Conservation (phyloP, 2,797 vertebrate genomes). For the Amniataba percoides region DNA sequence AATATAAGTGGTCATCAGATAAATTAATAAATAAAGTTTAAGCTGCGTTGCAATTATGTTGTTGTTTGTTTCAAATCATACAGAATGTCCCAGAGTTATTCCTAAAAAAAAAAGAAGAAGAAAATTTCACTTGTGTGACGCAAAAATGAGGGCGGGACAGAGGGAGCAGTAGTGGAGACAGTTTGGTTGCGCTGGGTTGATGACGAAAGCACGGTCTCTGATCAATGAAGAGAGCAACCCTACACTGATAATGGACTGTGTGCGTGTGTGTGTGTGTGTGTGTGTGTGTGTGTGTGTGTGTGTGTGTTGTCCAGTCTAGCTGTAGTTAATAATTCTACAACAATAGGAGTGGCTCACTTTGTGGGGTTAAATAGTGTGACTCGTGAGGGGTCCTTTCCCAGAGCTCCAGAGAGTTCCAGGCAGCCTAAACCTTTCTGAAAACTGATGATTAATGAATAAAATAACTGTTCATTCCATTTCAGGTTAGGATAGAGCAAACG, state of each 20-base stretch:
- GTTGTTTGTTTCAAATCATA: not conserved
- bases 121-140: not conserved
- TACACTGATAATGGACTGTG: not conserved
- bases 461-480: not conserved
- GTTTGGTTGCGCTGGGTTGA: slow-evolving; percentile 53
- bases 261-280: too few species aligned
- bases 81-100: rapidly evolving
- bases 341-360: not conserved
- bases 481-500: not conserved
- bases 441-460: not conserved
- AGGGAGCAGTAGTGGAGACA: not conserved
- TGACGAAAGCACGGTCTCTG: slow-evolving; percentile 64
- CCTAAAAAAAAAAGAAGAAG: not conserved
- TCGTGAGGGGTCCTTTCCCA: not conserved
- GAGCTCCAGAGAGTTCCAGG: too few species aligned
- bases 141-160: slow-evolving; percentile 62
- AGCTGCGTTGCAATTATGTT: rapidly evolving
- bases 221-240: not conserved
- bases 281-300: too few species aligned
- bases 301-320: too few species aligned
- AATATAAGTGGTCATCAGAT: not conserved
- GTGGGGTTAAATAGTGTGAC: not conserved
- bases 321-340: not conserved
- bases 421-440: too few species aligned
- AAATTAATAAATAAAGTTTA: rapidly evolving